phyloP scores from a whole-genome alignment of 1,140 invertebrate genomes.

The Battus philenor region DNA sequence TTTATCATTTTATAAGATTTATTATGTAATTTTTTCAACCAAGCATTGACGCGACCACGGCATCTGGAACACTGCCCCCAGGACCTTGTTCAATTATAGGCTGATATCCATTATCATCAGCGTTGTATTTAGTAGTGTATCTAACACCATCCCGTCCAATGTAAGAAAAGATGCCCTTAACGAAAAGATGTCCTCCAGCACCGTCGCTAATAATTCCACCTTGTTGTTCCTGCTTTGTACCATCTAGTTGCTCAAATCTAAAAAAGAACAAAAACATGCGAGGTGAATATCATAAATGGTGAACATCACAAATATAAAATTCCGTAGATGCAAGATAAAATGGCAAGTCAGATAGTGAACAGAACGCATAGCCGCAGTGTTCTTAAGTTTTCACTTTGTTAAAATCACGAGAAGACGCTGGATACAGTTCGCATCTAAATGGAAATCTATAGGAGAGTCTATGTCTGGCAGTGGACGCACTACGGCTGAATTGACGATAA shows the following conservation, averaged over 20 bases:
- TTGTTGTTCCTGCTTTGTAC: conserved; percentile 8
- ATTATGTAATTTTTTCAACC: not conserved
- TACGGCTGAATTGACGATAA: too few species aligned
- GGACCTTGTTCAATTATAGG: conserved; percentile 8
- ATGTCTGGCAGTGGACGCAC: too few species aligned
- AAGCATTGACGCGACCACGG: conserved; percentile 7
- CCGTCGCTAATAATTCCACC: conserved; percentile 1
- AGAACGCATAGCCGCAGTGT: too few species aligned
- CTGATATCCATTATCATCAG: conserved; percentile 7
- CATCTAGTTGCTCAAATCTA: conserved; percentile 3
- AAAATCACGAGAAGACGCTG: too few species aligned
- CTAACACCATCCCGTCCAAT: conserved; percentile 7
- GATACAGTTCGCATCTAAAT: not conserved
- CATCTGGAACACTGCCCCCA: conserved; percentile 1
- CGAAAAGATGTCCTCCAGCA: not conserved
- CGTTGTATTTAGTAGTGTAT: conserved; percentile 8
- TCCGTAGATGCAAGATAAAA: not conserved
- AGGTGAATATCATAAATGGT: too few species aligned
- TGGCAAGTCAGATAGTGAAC: not conserved
- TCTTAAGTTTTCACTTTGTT: not conserved
- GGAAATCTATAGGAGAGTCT: not conserved
- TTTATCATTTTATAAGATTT: not conserved
- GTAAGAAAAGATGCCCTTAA: not conserved
- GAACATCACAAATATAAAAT: not conserved
- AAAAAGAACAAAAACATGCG: not conserved